phyloP scores from a whole-genome alignment of 53 echinoderm and acorn worm species.

The Holothuria leucospilota region DNA sequence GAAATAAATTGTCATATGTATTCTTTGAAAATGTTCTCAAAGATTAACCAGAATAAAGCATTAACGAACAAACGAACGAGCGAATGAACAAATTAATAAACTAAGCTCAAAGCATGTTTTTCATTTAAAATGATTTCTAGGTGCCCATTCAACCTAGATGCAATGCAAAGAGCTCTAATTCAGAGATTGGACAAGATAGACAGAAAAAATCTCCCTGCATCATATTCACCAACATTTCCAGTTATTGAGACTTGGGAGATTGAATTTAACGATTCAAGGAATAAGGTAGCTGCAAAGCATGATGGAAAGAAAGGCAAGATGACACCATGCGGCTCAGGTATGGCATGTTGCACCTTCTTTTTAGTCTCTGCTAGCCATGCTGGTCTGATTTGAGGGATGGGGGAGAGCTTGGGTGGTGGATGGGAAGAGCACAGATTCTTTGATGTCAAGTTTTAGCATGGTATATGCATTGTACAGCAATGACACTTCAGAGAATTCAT shows the following conservation, averaged over 20 bases:
- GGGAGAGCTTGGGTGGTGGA: not conserved
- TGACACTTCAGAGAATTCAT: too few relatives aligned
- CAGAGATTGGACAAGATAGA: conserved; percentile 46
- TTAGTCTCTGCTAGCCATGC: not conserved
- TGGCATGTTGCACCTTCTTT: not conserved
- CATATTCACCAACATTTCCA: conserved; percentile 56
- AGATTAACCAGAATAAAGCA: too few relatives aligned
- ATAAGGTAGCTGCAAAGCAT: conserved; percentile 64
- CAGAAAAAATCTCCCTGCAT: conserved; percentile 55
- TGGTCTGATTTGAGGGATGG: too few relatives aligned
- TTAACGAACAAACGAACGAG: too few relatives aligned
- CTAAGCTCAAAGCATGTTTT: too few relatives aligned
- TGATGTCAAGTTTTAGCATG: not conserved
- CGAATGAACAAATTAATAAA: too few relatives aligned
- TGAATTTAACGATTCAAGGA: conserved; percentile 78
- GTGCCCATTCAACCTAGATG: conserved; percentile 71
- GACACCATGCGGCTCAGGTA: conserved; percentile 84
- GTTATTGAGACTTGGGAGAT: conserved; percentile 47
- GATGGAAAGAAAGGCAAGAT: conserved; percentile 75
- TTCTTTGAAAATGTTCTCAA: too few relatives aligned
- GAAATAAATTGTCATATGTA: too few relatives aligned
- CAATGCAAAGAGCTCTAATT: conserved; percentile 76
- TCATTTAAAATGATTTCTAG: conserved; percentile 9
- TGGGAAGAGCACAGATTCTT: not conserved
- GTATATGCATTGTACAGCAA: not conserved